These are phyloP conservation scores for Pachyrhynchus sulphureomaculatus DNA, from an alignment of 1,140 invertebrate species.

Conservation along the genomic window DNA sequence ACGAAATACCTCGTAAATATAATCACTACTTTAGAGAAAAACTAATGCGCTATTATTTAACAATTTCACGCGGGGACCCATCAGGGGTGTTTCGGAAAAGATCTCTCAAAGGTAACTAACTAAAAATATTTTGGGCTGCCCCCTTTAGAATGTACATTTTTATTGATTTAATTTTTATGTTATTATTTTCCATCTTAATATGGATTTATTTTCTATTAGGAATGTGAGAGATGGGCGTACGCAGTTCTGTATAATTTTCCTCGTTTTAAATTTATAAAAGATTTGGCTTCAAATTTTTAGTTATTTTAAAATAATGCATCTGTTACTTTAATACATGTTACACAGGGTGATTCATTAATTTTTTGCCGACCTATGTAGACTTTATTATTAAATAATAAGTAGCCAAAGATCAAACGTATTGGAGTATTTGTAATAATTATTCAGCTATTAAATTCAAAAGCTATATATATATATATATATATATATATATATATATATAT, in stretches of 20 bases:
- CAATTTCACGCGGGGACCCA: slow-evolving; percentile 52
- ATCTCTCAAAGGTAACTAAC: slow-evolving; percentile 82
- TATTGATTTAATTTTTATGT: slow-evolving; percentile 18
- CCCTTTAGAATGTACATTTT: slow-evolving; percentile 49
- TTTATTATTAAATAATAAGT: neutral
- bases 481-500: no score
- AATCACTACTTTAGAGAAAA: slow-evolving; percentile 34
- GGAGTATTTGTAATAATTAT: no score
- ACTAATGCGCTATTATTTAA: slow-evolving; percentile 60
- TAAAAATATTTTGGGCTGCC: slow-evolving; percentile 52
- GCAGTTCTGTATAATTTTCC: slow-evolving; percentile 31
- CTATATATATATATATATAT: no score
- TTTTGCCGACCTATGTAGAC: neutral
- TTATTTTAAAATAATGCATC: neutral
- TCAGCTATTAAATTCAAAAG: no score
- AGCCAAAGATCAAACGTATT: neutral
- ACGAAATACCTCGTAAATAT: slow-evolving; percentile 5
- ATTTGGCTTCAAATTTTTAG: slow-evolving; percentile 15
- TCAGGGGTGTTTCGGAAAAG: slow-evolving; percentile 89
- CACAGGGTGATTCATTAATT: slow-evolving; percentile 3
- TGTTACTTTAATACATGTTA: neutral
- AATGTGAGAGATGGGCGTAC: slow-evolving; percentile 44
- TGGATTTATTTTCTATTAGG: slow-evolving; percentile 41
- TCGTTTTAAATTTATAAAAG: neutral
- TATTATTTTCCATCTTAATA: slow-evolving; percentile 34